A percentile compares a stretch with the other conserved stretches of the same genome.
phyloP scores from a whole-genome alignment of 2,888 invertebrate species.

The Ashinkailepas kermadecensis region DNA sequence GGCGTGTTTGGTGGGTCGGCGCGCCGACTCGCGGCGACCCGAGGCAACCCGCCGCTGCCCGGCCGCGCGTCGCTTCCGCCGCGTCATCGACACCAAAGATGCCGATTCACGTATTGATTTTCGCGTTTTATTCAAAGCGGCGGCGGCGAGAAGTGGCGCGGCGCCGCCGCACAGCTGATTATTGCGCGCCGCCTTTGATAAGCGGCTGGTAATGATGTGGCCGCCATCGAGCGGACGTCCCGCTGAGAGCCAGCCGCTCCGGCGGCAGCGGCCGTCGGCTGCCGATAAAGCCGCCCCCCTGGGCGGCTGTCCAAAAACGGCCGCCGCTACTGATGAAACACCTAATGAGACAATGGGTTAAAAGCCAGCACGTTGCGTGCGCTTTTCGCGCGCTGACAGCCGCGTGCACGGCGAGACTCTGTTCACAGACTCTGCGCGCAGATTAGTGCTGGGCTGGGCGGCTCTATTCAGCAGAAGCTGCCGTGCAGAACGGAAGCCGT shows the following conservation, averaged over 20 bases:
- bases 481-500: too few relatives aligned
- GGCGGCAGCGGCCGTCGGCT: not conserved
- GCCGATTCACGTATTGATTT: slow-evolving; percentile 20
- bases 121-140: not conserved
- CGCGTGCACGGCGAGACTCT: not conserved
- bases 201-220: not conserved
- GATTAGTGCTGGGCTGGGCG: too few relatives aligned
- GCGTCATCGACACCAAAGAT: not conserved
- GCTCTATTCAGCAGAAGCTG: too few relatives aligned
- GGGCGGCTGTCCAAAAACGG: not conserved
- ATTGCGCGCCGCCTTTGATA: not conserved
- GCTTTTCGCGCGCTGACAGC: not conserved
- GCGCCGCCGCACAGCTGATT: not conserved
- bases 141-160: not conserved
- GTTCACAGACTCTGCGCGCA: too few relatives aligned
- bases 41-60: too few relatives aligned
- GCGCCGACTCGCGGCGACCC: too few relatives aligned
- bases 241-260: not conserved
- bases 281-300: not conserved
- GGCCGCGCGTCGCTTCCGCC: not conserved
- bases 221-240: not conserved
- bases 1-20: not conserved
- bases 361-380: not conserved
- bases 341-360: slow-evolving; percentile 2
- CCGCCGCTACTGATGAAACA: not conserved